Conservation (phyloP, 2,113 vertebrate species). For the Vimba vimba region DNA sequence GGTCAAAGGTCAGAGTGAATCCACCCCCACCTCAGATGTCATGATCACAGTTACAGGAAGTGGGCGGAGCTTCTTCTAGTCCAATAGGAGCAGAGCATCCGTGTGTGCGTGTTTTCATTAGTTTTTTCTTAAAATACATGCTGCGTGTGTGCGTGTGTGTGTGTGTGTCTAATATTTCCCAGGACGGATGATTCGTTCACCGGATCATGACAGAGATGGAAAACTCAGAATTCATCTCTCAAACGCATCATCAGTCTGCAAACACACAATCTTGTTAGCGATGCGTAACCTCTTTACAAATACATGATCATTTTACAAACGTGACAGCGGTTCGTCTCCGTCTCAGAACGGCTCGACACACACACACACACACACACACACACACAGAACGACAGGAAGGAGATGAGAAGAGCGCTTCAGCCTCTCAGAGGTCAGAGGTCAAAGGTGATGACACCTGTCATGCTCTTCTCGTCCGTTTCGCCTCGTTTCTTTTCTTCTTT, state of each 20-base stretch:
- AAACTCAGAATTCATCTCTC: constrained; percentile 5
- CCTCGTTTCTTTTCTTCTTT: constrained; percentile 41
- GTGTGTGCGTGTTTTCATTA: neutral
- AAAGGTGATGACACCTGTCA: constrained; percentile 60
- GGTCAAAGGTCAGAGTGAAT: constrained; percentile 43
- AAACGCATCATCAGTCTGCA: constrained; percentile 26
- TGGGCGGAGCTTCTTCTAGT: constrained; percentile 23
- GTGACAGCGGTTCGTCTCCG: constrained; percentile 1
- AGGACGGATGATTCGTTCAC: neutral
- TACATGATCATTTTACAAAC: constrained; percentile 38
- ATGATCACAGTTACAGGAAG: constrained; percentile 40
- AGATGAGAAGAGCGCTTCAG: constrained; percentile 24
- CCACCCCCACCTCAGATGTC: constrained; percentile 38
- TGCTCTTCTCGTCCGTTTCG: neutral
- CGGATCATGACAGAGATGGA: constrained; percentile 30
- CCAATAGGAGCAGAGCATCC: neutral
- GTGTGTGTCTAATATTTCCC: neutral
- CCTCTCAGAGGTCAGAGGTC: constrained; percentile 47
- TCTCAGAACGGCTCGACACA: neutral
- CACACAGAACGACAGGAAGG: neutral
- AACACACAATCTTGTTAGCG: constrained; percentile 27
- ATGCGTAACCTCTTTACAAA: constrained; percentile 38
- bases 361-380: no score
- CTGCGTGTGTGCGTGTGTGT: neutral
- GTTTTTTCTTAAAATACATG: neutral